Base-by-base conservation (phyloP, 2,888 invertebrate species). In the Halictus quadricinctus region DNA sequence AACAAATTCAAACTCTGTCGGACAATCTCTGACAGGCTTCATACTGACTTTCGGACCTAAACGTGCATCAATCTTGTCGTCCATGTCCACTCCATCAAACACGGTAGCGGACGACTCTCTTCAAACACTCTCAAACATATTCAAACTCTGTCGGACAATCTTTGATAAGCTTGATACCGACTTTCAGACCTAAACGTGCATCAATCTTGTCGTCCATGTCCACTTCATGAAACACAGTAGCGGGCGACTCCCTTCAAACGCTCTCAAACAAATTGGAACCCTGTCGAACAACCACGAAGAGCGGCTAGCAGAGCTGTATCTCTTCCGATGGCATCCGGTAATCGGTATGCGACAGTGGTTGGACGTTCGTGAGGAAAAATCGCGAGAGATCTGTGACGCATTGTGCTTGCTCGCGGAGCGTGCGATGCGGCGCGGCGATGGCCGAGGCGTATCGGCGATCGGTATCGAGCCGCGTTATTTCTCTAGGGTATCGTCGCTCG, bases 391-490 rank as follows among this genome's bases (percentile, higher is more conserved):
- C 73, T 29, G 48, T 48, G 21, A 50, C 15, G 48, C 58, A 58
- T 81, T 69, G 54, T 75, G 64, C 54, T 76, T 66, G 54, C 43
- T 54, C 60, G 29, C 46, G 21, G 21, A 69, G 41, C 72, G 36
- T 48, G 72, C 64, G 74, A 75, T 58, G n/a, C 25, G 6, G 6
- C 10, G 15, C 43, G 29, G 72, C 21, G 66, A 36, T 41, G 36
- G 79, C 46, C 70, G 72, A 76, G 43, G 70, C 69, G 36, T 60
- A 74, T 48, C 36, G 70, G 58, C 88, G 90, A 90, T 90, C 89
- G 86, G 73, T 90, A 90, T 90, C 90, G 85, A 60, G 29, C 41
- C 81, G 81, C 86, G 87, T 89, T 89, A 87, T 85, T 90, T 83
- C 87, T 83, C 80, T 76, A 70, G 72, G 72, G 76, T 83, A 87